Conservation (phyloP, 2,113 vertebrate genomes). For the Callithrix jacchus region DNA sequence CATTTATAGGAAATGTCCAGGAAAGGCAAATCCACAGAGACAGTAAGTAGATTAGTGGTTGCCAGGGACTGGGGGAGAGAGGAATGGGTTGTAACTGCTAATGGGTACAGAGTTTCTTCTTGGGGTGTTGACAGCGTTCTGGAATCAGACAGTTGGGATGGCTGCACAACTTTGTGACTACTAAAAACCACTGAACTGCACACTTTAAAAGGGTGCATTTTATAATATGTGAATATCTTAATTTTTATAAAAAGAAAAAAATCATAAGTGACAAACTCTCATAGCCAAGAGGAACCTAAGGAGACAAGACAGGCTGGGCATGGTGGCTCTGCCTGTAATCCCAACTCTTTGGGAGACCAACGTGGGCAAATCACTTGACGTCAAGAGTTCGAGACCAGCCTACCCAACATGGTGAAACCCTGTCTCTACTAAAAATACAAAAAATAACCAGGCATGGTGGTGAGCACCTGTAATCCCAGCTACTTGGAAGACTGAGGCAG, state of each 20-base stretch:
- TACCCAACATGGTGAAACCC: too few relatives aligned
- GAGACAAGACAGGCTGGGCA: background rate
- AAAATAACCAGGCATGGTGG: too few relatives aligned
- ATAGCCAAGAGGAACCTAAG: background rate
- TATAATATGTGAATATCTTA: background rate
- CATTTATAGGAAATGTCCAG: constrained; percentile 23
- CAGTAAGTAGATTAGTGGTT: background rate
- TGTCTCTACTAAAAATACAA: too few relatives aligned
- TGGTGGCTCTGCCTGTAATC: too few relatives aligned
- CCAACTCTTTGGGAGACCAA: too few relatives aligned
- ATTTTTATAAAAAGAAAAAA: background rate
- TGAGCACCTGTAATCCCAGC: too few relatives aligned
- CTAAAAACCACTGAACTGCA: background rate
- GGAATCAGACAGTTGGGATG: background rate
- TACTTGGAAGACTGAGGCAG: too few relatives aligned
- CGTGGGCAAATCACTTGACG: too few relatives aligned
- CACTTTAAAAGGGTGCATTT: background rate
- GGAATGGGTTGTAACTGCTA: background rate
- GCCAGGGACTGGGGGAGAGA: background rate
- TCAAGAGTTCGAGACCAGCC: too few relatives aligned
- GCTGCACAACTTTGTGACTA: background rate
- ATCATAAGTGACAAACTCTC: background rate
- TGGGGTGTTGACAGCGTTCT: background rate
- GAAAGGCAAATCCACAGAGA: background rate
- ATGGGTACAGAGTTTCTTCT: background rate